Conservation (phyloP, 2,888 invertebrate genomes). For the Ophraella communa region DNA sequence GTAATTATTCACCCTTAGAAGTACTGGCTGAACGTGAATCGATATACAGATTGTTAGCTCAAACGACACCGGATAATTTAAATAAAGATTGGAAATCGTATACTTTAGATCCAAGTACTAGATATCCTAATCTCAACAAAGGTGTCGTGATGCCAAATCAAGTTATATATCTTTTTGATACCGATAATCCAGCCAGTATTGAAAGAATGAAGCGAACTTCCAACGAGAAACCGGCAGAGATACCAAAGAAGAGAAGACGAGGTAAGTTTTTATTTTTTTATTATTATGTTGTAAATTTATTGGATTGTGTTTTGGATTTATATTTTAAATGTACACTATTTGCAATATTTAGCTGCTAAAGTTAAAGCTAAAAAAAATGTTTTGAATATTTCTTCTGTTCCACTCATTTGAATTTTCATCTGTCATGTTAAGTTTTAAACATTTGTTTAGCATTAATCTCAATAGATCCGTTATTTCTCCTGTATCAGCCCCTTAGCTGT, state of each 20-base stretch:
- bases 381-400: no score
- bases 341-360: neutral
- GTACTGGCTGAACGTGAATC: conserved; percentile 95
- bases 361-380: no score
- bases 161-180: conserved; percentile 74
- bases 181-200: conserved; percentile 71
- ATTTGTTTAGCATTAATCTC: no score
- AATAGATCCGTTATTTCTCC: no score
- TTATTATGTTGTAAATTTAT: neutral
- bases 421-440: no score
- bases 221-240: conserved; percentile 55
- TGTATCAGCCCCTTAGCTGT: no score
- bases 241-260: conserved; percentile 72
- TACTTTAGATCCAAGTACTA: conserved; percentile 84
- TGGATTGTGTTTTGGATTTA: neutral
- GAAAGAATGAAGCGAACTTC: conserved; percentile 61
- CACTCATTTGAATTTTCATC: no score
- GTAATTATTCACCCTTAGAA: conserved; percentile 74
- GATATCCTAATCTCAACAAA: conserved; percentile 84
- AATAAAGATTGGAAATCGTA: conserved; percentile 88
- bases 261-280: conserved; percentile 60
- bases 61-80: conserved; percentile 96
- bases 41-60: conserved; percentile 80
- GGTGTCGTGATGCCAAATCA: conserved; percentile 78
- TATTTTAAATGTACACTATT: neutral